Evolutionary conservation across 1,140 invertebrate species (phyloP).

Genomic region (Lanistes nyassanus): DNA sequence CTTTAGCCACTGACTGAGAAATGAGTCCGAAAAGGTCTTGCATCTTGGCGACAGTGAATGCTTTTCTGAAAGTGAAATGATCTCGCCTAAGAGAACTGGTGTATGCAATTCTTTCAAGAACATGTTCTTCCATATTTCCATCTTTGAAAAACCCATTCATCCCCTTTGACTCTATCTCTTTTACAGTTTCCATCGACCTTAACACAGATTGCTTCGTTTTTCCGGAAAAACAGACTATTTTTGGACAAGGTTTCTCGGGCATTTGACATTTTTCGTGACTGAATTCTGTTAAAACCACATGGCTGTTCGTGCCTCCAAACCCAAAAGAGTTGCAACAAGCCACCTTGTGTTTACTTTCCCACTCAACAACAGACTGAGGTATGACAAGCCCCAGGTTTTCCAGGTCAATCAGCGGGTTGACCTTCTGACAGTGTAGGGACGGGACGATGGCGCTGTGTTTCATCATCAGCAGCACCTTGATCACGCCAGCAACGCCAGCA

Average conservation of each 20-base stretch:
- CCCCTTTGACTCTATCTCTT: neutral
- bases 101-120: slow-evolving; percentile 33
- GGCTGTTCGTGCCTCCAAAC: slow-evolving; percentile 56
- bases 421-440: slow-evolving; percentile 38
- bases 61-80: slow-evolving; percentile 33
- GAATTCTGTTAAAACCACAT: slow-evolving; percentile 41
- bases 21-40: slow-evolving; percentile 11
- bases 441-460: slow-evolving; percentile 47
- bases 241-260: slow-evolving; percentile 35
- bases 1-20: neutral
- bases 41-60: slow-evolving; percentile 22
- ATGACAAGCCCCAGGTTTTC: slow-evolving; percentile 37
- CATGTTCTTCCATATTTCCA: neutral
- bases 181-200: too few relatives aligned
- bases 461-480: slow-evolving; percentile 55
- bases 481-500: slow-evolving; percentile 22
- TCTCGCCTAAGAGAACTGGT: slow-evolving; percentile 40
- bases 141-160: slow-evolving; percentile 3
- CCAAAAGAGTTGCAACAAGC: slow-evolving; percentile 56
- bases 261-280: neutral
- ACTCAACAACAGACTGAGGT: slow-evolving; percentile 22
- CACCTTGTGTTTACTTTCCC: slow-evolving; percentile 59
- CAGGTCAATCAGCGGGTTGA: slow-evolving; percentile 48
- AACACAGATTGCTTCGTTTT: slow-evolving; percentile 13
- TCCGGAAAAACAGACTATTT: slow-evolving; percentile 16